These are phyloP conservation scores for Anticlea derivata DNA, from an alignment of 2,888 invertebrate genomes.

Conservation along the genomic window DNA sequence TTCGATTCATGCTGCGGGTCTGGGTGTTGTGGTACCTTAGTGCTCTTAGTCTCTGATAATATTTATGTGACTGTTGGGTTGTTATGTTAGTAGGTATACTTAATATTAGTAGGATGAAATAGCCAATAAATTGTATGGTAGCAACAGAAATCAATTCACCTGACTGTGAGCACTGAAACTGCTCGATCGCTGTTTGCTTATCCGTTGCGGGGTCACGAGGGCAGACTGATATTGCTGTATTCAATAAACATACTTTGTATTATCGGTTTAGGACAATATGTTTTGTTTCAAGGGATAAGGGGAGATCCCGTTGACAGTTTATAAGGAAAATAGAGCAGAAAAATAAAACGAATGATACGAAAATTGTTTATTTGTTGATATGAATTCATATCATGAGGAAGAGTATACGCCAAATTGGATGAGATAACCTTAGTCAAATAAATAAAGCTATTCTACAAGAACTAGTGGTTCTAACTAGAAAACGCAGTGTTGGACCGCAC, in stretches of 20 bases:
- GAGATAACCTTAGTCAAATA: background rate
- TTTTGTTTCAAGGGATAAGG: slow-evolving; percentile 2
- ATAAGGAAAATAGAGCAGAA: slow-evolving; percentile 22
- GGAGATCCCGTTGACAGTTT: slow-evolving; percentile 13
- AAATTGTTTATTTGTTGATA: background rate
- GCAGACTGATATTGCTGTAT: slow-evolving; percentile 71
- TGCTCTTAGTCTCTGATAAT: too few relatives aligned
- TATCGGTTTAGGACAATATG: slow-evolving; percentile 11
- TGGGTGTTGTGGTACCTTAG: too few relatives aligned
- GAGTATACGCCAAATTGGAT: background rate
- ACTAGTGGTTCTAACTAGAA: too few relatives aligned
- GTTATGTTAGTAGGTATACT: too few relatives aligned
- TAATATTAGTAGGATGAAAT: background rate
- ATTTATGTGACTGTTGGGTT: too few relatives aligned
- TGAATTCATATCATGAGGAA: background rate
- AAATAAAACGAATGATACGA: slow-evolving; percentile 5
- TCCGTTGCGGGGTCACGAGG: slow-evolving; percentile 72
- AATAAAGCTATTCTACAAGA: too few relatives aligned
- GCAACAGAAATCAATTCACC: slow-evolving; percentile 46
- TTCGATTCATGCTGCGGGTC: too few relatives aligned
- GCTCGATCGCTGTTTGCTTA: slow-evolving; percentile 68
- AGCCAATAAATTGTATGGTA: background rate
- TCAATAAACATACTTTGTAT: slow-evolving; percentile 22
- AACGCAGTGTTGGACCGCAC: too few relatives aligned
- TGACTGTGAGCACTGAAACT: slow-evolving; percentile 64